Percentiles rank a stretch among this genome's conserved stretches.
These are phyloP conservation scores for Equus quagga DNA, from an alignment of 2,113 vertebrate genomes.

Conservation along the genomic window DNA sequence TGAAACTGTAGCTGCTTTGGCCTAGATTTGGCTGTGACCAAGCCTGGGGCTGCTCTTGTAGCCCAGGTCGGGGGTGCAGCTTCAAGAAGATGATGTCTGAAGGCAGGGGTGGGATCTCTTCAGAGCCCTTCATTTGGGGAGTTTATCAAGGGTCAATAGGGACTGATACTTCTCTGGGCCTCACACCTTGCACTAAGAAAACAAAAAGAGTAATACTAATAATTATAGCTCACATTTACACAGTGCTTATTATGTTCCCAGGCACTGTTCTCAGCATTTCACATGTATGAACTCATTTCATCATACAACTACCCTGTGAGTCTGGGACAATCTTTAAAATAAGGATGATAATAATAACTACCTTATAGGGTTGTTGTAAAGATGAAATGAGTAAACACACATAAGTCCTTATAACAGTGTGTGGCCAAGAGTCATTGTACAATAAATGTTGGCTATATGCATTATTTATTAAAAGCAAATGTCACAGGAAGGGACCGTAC, in stretches of 20 bases:
- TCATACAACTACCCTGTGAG: background rate
- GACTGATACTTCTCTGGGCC: background rate
- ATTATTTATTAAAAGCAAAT: slow-evolving; percentile 29
- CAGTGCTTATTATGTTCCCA: background rate
- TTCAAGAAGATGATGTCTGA: background rate
- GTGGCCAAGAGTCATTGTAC: background rate
- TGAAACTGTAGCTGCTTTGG: background rate
- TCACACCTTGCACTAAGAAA: background rate
- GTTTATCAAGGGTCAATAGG: background rate
- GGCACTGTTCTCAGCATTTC: background rate
- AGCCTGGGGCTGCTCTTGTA: background rate
- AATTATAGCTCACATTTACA: slow-evolving; percentile 44
- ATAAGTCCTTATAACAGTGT: background rate
- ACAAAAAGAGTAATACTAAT: background rate
- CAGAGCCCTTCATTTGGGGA: background rate
- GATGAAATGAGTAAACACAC: slow-evolving; percentile 15
- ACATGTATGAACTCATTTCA: slow-evolving; percentile 9
- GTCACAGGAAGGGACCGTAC: background rate
- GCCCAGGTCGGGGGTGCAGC: background rate
- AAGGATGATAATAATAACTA: background rate
- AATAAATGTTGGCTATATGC: slow-evolving; percentile 37
- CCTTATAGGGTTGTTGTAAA: background rate
- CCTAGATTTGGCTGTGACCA: background rate
- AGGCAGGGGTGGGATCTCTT: background rate
- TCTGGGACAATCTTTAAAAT: background rate